Percentiles rank a stretch among this genome's conserved stretches.
phyloP scores from a whole-genome alignment of 1,140 invertebrate genomes.

The Aphelenchoides avenae region DNA sequence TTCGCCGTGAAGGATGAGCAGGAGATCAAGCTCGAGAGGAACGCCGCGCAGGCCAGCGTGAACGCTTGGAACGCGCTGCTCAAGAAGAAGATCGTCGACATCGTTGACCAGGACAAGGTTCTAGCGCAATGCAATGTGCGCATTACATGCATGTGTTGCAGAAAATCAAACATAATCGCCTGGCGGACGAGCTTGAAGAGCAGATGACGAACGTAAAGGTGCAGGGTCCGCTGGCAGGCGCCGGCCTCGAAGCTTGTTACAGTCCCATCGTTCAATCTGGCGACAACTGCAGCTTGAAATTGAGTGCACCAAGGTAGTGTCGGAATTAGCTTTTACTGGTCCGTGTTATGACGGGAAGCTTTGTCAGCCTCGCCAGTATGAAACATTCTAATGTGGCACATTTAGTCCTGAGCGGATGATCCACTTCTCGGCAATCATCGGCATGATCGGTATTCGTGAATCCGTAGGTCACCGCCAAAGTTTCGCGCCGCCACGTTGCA shows the following conservation, averaged over 20 bases:
- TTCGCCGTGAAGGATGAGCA: slow-evolving; percentile 91
- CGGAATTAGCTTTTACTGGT: neutral
- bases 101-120: slow-evolving; percentile 89
- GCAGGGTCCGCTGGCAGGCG: slow-evolving; percentile 85
- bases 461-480: slow-evolving; percentile 63
- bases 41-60: slow-evolving; percentile 83
- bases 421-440: slow-evolving; percentile 93
- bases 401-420: slow-evolving; percentile 83
- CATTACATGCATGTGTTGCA: slow-evolving; percentile 62
- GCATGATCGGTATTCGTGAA: slow-evolving; percentile 86
- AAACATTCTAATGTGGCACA: slow-evolving; percentile 22
- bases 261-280: slow-evolving; percentile 97
- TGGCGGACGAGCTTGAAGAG: slow-evolving; percentile 86
- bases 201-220: slow-evolving; percentile 72
- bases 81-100: slow-evolving; percentile 96
- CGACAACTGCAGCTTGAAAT: slow-evolving; percentile 92
- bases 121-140: neutral
- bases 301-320: slow-evolving; percentile 71
- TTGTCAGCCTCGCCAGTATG: slow-evolving; percentile 41
- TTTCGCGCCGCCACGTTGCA: neutral
- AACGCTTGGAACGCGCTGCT: slow-evolving; percentile 92
- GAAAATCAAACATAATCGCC: slow-evolving; percentile 83
- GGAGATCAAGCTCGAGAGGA: slow-evolving; percentile 86
- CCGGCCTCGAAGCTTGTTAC: slow-evolving; percentile 94
- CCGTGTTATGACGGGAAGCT: slow-evolving; percentile 61